Evolutionary conservation across 2,888 invertebrate genomes (phyloP), one percentile per base, ranked within the genome.

Genomic region (Drosophila flavopinicola): DNA sequence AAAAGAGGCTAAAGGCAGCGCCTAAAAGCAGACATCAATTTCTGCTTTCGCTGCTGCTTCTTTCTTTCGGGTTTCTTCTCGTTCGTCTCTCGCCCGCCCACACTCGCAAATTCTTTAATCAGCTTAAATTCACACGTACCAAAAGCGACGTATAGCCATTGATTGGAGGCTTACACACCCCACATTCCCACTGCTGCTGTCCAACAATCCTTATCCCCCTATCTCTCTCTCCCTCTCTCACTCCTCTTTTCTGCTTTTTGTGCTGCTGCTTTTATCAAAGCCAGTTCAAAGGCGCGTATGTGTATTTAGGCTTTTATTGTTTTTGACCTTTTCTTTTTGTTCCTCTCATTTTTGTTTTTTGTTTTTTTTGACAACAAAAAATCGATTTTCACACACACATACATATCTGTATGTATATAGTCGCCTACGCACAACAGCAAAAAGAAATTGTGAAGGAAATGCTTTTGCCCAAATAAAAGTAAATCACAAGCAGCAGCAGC

Each of bases 111-210:
- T 86, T 79, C 89, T 88, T 88, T 89, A 88, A 88, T 88, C 88
- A 88, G 88, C 88, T 88, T 88, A 89, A 88, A 85, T 85, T 89
- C 89, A 88, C 89, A 88, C 89, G 86, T 88, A 88, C 84, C 88
- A 77, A 83, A 85, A 85, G 85, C 82, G 86, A 86, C 78, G 86
- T 84, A 86, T 66, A 82, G 85, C 86, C 84, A 82, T 86, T 82
- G 82, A 82, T 82, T 82, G 82, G 82, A 86, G 82, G 82, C 80
- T 84, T 86, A 82, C 78, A 49, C 33, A 1, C 7, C 13, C 41
- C 45, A 5, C 7, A 1, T 5, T 24, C n/a, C 25, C 6, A 27
- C 9, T 11, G 48, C 9, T 11, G 48, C 27, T 42, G 49, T 13
- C 42, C 42, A 35, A 47, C 58, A 70, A 70, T 69, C 66, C 47